Evolutionary conservation across 1,140 invertebrate genomes (phyloP), one percentile per base, ranked within the genome.

Genomic region (Pristionchus pacificus): DNA sequence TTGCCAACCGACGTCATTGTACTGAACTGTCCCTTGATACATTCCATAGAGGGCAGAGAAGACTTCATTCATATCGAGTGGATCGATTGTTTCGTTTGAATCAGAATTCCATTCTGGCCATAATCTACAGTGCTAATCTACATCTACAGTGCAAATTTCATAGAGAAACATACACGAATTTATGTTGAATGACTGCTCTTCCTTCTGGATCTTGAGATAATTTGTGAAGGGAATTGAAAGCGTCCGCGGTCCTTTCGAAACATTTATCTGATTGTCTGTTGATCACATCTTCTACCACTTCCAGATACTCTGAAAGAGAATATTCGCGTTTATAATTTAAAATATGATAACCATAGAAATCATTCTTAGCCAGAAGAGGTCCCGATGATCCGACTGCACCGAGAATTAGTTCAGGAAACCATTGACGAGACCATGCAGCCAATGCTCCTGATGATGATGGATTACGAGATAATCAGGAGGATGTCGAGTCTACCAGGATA

Each of bases 401-500:
- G 33, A 61, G 70, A 38, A 76, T 61, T 1, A 76, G 60, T 59
- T 76, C 74, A 14, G 74, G 74, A 29, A 76, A 68, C 63, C 75
- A 71, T 28, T 49, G 31, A 57, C 74, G 74, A 59, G 65, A 29
- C 74, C 74, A 76, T n/a, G 74, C 74, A n/a, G 74, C 73, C 67
- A 76, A 31, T 24, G 72, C 68, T 30, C 74, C 38, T 49, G 6
- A 10, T 10, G 38, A 49, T 19, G 6, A 49, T 49, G 6, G 6
- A 49, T 49, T 49, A 49, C 6, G 38, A n/a, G n/a, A n/a, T n/a
- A n/a, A 10, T 49, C 38, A 6, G 19, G 6, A 49, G 6, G 60
- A 66, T 28, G 38, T 49, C 6, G 6, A 49, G 38, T n/a, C n/a
- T n/a, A 49, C 38, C 74, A 32, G 74, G 75, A 32, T 76, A 76